Percentiles rank a stretch among this genome's conserved stretches.
These are phyloP conservation scores for Cheilosia impressa DNA, from an alignment of 2,888 invertebrate species.

Conservation along the genomic window DNA sequence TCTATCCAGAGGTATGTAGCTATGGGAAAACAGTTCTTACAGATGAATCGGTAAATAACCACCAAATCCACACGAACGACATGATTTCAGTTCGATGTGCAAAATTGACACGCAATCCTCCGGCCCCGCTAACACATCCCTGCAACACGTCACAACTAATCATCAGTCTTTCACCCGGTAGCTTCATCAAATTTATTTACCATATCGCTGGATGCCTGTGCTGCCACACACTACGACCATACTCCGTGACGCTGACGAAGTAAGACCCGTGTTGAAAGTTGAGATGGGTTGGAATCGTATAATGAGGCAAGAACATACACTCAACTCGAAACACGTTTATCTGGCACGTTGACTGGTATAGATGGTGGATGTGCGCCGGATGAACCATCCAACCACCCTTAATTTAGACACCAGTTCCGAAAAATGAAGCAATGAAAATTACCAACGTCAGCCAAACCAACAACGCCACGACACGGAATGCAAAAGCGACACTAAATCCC, in stretches of 20 bases:
- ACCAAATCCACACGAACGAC: slow-evolving; percentile 32
- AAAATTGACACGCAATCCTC: slow-evolving; percentile 26
- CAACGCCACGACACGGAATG: slow-evolving; percentile 66
- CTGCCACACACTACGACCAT: neutral
- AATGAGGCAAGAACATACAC: slow-evolving; percentile 66
- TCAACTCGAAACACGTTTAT: slow-evolving; percentile 66
- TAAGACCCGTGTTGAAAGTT: slow-evolving; percentile 48
- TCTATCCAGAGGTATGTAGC: neutral
- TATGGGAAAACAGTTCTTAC: no score
- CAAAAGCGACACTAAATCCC: slow-evolving; percentile 67
- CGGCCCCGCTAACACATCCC: slow-evolving; percentile 28
- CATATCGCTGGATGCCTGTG: slow-evolving; percentile 44
- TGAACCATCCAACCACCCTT: slow-evolving; percentile 34
- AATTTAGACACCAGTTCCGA: slow-evolving; percentile 52
- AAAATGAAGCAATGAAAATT: slow-evolving; percentile 70
- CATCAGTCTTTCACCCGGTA: slow-evolving; percentile 69
- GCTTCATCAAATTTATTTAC: slow-evolving; percentile 74
- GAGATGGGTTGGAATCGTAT: slow-evolving; percentile 60
- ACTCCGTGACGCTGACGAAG: neutral
- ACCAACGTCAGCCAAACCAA: slow-evolving; percentile 31
- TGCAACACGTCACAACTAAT: slow-evolving; percentile 72
- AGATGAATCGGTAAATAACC: slow-evolving; percentile 26
- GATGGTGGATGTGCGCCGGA: slow-evolving; percentile 32
- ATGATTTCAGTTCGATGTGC: slow-evolving; percentile 48
- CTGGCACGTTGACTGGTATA: slow-evolving; percentile 52